Conservation (phyloP, 2,113 vertebrate genomes). For the Laterallus jamaicensis region DNA sequence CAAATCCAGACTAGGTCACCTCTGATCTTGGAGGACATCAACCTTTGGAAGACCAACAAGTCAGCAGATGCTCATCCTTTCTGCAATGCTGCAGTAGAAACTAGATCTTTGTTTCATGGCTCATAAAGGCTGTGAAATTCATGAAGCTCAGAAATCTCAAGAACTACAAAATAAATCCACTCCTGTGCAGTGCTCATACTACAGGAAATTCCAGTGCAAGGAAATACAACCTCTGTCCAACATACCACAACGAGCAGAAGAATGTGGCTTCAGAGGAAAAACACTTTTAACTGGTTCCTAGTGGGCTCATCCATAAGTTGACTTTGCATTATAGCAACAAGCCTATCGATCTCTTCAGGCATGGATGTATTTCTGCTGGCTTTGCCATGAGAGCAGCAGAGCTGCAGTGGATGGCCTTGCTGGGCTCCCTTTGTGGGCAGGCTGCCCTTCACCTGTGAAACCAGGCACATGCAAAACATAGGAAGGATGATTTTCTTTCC, state of each 20-base stretch:
- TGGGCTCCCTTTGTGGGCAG: background rate
- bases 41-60: background rate
- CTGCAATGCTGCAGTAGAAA: background rate
- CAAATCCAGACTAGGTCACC: background rate
- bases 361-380: background rate
- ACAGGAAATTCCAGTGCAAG: conserved; percentile 56
- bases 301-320: background rate
- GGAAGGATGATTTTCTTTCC: background rate
- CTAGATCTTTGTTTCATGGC: background rate
- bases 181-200: conserved; percentile 22
- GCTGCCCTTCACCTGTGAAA: background rate
- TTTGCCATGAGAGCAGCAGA: background rate
- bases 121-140: background rate
- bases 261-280: conserved; percentile 28
- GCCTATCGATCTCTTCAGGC: background rate
- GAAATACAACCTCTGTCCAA: conserved; percentile 43
- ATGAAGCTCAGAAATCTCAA: conserved; percentile 11
- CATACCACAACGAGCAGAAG: conserved; percentile 34
- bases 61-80: background rate
- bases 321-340: background rate
- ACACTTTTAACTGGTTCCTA: conserved; percentile 1
- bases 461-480: background rate
- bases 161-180: conserved; percentile 26
- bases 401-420: background rate
- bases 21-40: background rate